Percentiles rank a stretch among this genome's conserved stretches.
Evolutionary conservation across 2,888 invertebrate species (phyloP).

Genomic region (Oscheius myriophilus): DNA sequence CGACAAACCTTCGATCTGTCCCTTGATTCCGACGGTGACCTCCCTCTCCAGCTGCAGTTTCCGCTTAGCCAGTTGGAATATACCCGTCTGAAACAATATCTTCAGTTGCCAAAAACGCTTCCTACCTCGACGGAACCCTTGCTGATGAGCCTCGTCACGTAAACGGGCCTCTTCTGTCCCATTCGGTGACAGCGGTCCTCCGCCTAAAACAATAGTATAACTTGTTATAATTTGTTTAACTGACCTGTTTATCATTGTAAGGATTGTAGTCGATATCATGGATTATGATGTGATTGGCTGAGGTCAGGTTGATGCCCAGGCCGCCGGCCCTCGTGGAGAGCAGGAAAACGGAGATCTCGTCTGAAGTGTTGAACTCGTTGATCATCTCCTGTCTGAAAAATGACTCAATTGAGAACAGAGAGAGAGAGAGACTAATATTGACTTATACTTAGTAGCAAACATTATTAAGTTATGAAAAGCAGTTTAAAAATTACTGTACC

Average conservation of each 20-base stretch:
- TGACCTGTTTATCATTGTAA: slow-evolving; percentile 94
- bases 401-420: not conserved
- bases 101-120: too few relatives aligned
- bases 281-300: slow-evolving; percentile 92
- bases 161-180: slow-evolving; percentile 75
- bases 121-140: slow-evolving; percentile 78
- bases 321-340: slow-evolving; percentile 82
- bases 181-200: slow-evolving; percentile 78
- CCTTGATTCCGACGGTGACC: slow-evolving; percentile 76
- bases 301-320: slow-evolving; percentile 90
- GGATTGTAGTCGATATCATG: slow-evolving; percentile 99
- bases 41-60: slow-evolving; percentile 91
- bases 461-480: too few relatives aligned
- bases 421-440: too few relatives aligned
- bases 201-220: slow-evolving; percentile 76
- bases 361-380: slow-evolving; percentile 82
- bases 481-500: too few relatives aligned
- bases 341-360: slow-evolving; percentile 56
- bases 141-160: slow-evolving; percentile 85
- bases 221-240: not conserved
- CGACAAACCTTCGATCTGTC: slow-evolving; percentile 41
- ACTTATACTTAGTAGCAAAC: too few relatives aligned
- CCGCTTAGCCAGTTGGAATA: slow-evolving; percentile 87
- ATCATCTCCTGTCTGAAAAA: slow-evolving; percentile 85
- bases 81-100: too few relatives aligned